A percentile compares a stretch with the other conserved stretches of the same genome.
These are phyloP conservation scores for Lithobates pipiens DNA, from an alignment of 2,797 vertebrate genomes.

Conservation along the genomic window DNA sequence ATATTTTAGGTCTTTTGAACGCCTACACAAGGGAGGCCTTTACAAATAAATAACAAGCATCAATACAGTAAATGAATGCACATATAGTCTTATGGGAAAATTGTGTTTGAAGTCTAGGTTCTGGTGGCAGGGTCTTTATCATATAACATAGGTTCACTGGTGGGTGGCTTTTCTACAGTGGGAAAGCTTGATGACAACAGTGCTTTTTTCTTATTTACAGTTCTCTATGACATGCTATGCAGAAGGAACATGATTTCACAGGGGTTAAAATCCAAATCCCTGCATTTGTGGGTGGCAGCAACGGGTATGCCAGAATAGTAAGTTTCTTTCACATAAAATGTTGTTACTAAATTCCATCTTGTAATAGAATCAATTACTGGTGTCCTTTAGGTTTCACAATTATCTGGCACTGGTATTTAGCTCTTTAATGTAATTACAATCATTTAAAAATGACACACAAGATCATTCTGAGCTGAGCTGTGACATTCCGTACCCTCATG, in stretches of 20 bases:
- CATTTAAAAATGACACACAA: constrained; percentile 41
- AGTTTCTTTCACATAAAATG: background rate
- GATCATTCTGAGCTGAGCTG: constrained; percentile 37
- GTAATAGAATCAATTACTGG: constrained; percentile 33
- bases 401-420: constrained; percentile 33
- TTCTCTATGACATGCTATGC: background rate
- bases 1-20: too few species aligned
- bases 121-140: too few species aligned
- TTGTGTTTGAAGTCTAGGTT: too few species aligned
- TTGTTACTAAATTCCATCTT: constrained; percentile 4
- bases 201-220: background rate
- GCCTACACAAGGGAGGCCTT: too few species aligned
- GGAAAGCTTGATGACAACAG: background rate
- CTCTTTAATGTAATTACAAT: constrained; percentile 52
- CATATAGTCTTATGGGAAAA: too few species aligned
- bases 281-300: background rate
- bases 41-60: too few species aligned
- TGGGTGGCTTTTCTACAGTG: background rate
- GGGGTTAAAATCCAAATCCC: background rate
- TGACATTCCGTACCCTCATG: constrained; percentile 54
- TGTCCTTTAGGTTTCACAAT: background rate
- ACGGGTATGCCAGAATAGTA: background rate
- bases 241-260: too few species aligned
- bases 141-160: background rate
- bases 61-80: too few species aligned